Evolutionary conservation across 2,797 vertebrate genomes (phyloP).

Genomic region (Geotrypetes seraphini): DNA sequence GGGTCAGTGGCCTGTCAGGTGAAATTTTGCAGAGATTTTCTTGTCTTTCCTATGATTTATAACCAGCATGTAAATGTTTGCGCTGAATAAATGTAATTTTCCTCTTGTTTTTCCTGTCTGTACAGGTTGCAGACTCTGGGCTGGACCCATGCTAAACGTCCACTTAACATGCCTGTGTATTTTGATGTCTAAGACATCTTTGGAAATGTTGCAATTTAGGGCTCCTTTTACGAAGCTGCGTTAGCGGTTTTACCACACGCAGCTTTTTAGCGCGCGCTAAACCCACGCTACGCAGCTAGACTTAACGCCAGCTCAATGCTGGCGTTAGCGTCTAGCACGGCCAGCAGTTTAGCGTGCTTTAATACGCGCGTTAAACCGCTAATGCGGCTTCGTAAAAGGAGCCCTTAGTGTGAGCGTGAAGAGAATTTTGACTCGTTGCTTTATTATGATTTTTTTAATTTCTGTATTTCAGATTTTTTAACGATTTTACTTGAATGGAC

Average conservation of each 20-base stretch:
- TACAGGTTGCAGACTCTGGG: slow-evolving; percentile 68
- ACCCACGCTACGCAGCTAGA: too few relatives aligned
- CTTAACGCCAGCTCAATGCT: too few relatives aligned
- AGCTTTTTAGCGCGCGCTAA: too few relatives aligned
- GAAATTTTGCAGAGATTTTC: slow-evolving; percentile 30
- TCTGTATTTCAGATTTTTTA: slow-evolving; percentile 31
- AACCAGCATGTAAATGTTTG: slow-evolving; percentile 33
- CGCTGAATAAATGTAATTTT: slow-evolving; percentile 18
- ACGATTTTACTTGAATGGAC: slow-evolving; percentile 62
- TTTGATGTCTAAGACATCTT: slow-evolving; percentile 38
- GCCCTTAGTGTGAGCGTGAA: slow-evolving; percentile 37
- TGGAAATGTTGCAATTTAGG: slow-evolving; percentile 28
- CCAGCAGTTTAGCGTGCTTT: too few relatives aligned
- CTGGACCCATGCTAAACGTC: slow-evolving; percentile 59
- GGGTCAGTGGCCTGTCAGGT: slow-evolving; percentile 33
- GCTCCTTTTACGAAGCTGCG: too few relatives aligned
- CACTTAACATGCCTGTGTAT: slow-evolving; percentile 34
- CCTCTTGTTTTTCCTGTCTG: slow-evolving; percentile 47
- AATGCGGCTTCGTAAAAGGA: too few relatives aligned
- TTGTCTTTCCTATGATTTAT: slow-evolving; percentile 39
- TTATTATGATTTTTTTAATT: slow-evolving; percentile 35
- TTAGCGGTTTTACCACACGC: too few relatives aligned
- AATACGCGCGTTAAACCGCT: too few relatives aligned
- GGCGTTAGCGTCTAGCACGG: too few relatives aligned
- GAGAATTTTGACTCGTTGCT: slow-evolving; percentile 59